Percentiles rank a stretch among this genome's conserved stretches.
Evolutionary conservation across 2,797 vertebrate genomes (phyloP).

Genomic region (Holocentrus rufus): DNA sequence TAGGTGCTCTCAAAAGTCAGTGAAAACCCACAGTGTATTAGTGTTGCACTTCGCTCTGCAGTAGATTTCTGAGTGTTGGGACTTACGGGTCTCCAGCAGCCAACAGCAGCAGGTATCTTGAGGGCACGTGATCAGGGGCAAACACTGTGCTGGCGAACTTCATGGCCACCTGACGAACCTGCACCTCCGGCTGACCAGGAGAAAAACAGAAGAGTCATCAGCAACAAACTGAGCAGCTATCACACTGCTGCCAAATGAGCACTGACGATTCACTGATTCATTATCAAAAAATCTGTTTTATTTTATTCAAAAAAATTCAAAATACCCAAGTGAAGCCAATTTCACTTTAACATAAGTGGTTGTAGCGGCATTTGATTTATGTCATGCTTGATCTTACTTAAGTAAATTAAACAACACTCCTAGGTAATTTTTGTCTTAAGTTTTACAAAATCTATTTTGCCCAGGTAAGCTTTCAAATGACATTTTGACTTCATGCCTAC

Average conservation of each 20-base stretch:
- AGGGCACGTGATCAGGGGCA: conserved; percentile 93
- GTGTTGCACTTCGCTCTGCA: background rate
- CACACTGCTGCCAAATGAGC: background rate
- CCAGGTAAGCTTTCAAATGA: background rate
- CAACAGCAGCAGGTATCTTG: conserved; percentile 94
- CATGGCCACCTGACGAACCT: conserved; percentile 97
- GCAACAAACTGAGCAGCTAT: background rate
- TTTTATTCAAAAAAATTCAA: background rate
- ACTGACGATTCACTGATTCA: background rate
- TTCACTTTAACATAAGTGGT: too few species aligned
- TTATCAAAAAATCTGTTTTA: background rate
- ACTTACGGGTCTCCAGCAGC: conserved; percentile 98
- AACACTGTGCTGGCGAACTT: conserved; percentile 98
- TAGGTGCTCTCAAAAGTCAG: background rate
- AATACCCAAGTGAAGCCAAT: background rate
- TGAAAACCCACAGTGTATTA: background rate
- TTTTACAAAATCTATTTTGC: background rate
- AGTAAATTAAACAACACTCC: too few species aligned
- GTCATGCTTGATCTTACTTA: background rate
- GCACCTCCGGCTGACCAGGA: conserved; percentile 91
- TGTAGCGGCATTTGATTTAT: background rate
- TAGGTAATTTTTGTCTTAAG: background rate
- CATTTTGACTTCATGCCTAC: conserved; percentile 67
- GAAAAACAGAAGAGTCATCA: conserved; percentile 5
- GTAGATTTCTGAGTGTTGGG: background rate